Conservation (phyloP, 2,113 vertebrate species). For the Pelusios castaneus region DNA sequence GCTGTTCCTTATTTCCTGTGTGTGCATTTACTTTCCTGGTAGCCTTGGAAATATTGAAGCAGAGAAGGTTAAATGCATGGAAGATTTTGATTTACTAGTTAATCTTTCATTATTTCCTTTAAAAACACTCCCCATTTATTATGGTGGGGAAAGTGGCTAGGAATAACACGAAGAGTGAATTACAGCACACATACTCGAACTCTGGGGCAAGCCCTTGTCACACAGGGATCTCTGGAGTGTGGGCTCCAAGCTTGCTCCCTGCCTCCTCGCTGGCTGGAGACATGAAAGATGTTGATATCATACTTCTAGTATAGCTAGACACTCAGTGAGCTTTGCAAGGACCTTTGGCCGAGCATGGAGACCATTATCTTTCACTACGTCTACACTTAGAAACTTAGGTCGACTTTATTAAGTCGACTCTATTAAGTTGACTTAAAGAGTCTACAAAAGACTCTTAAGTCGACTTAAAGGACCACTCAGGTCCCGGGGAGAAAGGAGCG, state of each 20-base stretch:
- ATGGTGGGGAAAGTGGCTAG: neutral
- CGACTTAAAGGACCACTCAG: too few species aligned
- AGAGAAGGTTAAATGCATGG: constrained; percentile 54
- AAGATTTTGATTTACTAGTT: constrained; percentile 59
- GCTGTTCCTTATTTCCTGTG: constrained; percentile 69
- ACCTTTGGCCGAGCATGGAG: neutral
- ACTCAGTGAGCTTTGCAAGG: neutral
- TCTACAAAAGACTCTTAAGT: too few species aligned
- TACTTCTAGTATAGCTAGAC: neutral
- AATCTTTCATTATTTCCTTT: constrained; percentile 34
- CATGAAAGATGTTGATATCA: neutral
- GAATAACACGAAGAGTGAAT: neutral
- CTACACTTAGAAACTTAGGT: too few species aligned
- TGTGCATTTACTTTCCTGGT: constrained; percentile 52
- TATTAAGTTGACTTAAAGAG: too few species aligned
- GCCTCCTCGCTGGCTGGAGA: neutral
- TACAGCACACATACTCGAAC: rapidly evolving
- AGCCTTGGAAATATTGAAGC: constrained; percentile 5
- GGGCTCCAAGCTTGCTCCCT: neutral
- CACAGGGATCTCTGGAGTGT: neutral
- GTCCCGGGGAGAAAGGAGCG: too few species aligned
- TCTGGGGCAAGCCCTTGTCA: neutral
- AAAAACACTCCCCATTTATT: neutral
- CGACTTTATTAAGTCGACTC: too few species aligned
- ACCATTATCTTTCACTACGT: too few species aligned